phyloP scores from a whole-genome alignment of 1,140 invertebrate species.

The Capitella teleta region DNA sequence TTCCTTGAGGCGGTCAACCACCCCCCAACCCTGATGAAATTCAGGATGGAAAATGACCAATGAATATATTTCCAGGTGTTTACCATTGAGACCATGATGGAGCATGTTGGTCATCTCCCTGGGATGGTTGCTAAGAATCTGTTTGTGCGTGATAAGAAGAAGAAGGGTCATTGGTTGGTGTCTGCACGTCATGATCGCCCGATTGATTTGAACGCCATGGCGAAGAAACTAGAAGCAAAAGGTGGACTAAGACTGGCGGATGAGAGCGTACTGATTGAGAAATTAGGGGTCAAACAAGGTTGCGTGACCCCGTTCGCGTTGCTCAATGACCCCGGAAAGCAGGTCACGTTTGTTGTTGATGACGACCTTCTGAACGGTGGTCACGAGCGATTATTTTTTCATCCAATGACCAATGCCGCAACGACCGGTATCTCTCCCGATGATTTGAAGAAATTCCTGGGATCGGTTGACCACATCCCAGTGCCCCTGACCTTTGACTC shows the following conservation, averaged over 20 bases:
- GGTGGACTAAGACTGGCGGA: conserved; percentile 38
- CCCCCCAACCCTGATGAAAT: neutral
- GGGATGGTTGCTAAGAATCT: conserved; percentile 39
- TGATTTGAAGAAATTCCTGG: conserved; percentile 31
- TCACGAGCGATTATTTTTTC: conserved; percentile 28
- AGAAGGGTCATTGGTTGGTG: conserved; percentile 36
- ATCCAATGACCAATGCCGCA: conserved; percentile 38
- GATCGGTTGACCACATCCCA: conserved; percentile 2
- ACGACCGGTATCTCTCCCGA: conserved; percentile 22
- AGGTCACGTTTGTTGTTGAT: conserved; percentile 37
- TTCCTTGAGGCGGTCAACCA: conserved; percentile 21
- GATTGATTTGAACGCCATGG: conserved; percentile 33
- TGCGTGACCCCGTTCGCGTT: conserved; percentile 38
- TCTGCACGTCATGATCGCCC: conserved; percentile 34
- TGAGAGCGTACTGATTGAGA: conserved; percentile 27
- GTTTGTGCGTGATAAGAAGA: conserved; percentile 42
- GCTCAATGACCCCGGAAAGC: conserved; percentile 32
- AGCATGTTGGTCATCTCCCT: conserved; percentile 22
- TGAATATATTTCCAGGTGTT: conserved; percentile 36
- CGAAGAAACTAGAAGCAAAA: conserved; percentile 30
- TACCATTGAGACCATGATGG: conserved; percentile 39
- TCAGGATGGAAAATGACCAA: too few species aligned
- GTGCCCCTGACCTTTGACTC: neutral
- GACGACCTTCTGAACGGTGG: conserved; percentile 18
- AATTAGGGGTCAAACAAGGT: conserved; percentile 36